Evolutionary conservation across 1,140 invertebrate genomes (phyloP).

Genomic region (Scylla paramamosain): DNA sequence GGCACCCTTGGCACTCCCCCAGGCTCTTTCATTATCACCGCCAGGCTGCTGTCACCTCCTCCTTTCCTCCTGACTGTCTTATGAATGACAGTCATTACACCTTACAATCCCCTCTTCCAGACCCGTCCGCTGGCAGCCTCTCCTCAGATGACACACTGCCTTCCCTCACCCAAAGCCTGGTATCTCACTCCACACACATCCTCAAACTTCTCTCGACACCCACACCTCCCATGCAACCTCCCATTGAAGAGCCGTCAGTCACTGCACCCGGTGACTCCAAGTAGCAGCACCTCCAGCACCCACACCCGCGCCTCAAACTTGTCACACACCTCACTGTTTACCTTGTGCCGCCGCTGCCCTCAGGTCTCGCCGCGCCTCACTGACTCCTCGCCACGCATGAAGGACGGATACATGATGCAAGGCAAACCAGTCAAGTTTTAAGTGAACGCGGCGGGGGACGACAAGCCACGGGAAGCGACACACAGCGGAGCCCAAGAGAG

Average conservation of each 20-base stretch:
- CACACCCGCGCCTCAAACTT: conserved; percentile 16
- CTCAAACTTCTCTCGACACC: neutral
- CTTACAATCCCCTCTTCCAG: neutral
- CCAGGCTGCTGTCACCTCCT: neutral
- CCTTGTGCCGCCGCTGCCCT: neutral
- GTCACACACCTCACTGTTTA: neutral
- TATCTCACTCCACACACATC: neutral
- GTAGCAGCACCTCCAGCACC: neutral
- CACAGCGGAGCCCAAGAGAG: neutral
- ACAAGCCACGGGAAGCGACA: neutral
- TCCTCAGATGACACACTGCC: neutral
- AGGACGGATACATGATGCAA: neutral
- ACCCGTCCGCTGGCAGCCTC: neutral
- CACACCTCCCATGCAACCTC: neutral
- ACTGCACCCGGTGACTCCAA: neutral
- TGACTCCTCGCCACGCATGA: neutral
- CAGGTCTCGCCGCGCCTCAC: neutral
- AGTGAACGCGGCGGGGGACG: neutral
- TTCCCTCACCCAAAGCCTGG: neutral
- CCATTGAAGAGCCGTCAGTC: neutral
- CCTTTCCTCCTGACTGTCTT: neutral
- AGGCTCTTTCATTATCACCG: neutral
- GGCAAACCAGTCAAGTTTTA: neutral
- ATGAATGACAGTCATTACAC: neutral
- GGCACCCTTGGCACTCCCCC: neutral